Conservation (phyloP, 2,797 vertebrate species). For the Vultur gryphus region DNA sequence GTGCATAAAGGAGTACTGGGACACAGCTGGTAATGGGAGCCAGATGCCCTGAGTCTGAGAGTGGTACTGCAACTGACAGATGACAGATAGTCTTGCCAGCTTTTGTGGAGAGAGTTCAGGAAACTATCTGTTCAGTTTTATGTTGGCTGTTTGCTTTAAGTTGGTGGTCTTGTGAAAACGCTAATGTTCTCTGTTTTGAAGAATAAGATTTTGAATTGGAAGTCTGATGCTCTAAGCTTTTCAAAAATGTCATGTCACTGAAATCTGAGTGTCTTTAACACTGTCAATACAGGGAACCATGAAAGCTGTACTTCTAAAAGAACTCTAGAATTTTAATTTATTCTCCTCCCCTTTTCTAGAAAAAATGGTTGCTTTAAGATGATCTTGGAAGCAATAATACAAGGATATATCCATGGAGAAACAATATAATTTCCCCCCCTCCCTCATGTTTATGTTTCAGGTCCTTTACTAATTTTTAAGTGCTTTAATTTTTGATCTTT, state of each 20-base stretch:
- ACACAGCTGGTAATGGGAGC: background rate
- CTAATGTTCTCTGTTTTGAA: background rate
- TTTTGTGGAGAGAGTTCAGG: background rate
- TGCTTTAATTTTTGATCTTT: background rate
- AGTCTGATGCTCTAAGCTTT: background rate
- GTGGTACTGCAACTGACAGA: background rate
- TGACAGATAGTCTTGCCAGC: background rate
- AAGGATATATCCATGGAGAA: background rate
- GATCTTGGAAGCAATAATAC: background rate
- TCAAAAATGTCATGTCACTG: background rate
- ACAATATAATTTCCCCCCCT: background rate
- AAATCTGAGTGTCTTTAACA: background rate
- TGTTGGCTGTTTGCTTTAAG: background rate
- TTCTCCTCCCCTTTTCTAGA: background rate
- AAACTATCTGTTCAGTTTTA: background rate
- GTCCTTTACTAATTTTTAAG: background rate
- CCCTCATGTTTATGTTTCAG: background rate
- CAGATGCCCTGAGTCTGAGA: background rate
- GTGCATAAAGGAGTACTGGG: background rate
- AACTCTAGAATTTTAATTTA: background rate
- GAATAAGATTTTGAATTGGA: background rate
- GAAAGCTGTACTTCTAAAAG: background rate
- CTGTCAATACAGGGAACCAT: background rate
- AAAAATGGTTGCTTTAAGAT: background rate
- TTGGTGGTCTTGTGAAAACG: background rate